phyloP scores from a whole-genome alignment of 1,140 invertebrate genomes.

The Anadara kagoshimensis region DNA sequence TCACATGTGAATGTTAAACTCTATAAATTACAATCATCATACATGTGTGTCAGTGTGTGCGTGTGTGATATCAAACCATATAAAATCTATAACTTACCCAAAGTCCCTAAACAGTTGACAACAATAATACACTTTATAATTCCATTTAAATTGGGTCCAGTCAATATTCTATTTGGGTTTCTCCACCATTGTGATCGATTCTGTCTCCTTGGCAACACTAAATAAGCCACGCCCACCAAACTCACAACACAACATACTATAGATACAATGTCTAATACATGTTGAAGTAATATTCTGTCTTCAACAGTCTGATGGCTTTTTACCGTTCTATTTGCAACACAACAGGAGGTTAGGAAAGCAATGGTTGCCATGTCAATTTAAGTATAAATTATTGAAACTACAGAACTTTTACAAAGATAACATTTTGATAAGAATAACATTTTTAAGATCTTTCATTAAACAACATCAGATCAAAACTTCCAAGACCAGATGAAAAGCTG shows the following conservation, averaged over 20 bases:
- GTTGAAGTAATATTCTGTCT: conserved; percentile 10
- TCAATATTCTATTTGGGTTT: conserved; percentile 29
- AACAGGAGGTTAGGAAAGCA: conserved; percentile 35
- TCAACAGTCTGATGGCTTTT: background rate
- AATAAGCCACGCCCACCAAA: conserved; percentile 27
- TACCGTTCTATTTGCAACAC: conserved; percentile 13
- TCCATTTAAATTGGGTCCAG: conserved; percentile 31
- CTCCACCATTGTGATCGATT: conserved; percentile 26
- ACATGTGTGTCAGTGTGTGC: too few species aligned
- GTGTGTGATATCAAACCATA: too few species aligned
- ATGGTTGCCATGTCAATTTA: conserved; percentile 28
- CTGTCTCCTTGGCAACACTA: conserved; percentile 32
- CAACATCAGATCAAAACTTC: too few species aligned
- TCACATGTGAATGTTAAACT: too few species aligned
- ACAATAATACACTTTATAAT: conserved; percentile 37
- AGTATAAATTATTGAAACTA: too few species aligned
- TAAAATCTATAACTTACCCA: conserved; percentile 27
- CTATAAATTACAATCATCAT: too few species aligned
- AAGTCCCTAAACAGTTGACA: conserved; percentile 23
- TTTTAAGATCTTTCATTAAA: too few species aligned
- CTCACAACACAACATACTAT: conserved; percentile 32
- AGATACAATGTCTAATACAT: conserved; percentile 27
- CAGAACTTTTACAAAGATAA: too few species aligned
- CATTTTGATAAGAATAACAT: too few species aligned
- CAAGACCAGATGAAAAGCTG: too few species aligned